A percentile compares a stretch with the other conserved stretches of the same genome.
phyloP scores from a whole-genome alignment of 2,113 vertebrate species.

The Alligator sinensis region DNA sequence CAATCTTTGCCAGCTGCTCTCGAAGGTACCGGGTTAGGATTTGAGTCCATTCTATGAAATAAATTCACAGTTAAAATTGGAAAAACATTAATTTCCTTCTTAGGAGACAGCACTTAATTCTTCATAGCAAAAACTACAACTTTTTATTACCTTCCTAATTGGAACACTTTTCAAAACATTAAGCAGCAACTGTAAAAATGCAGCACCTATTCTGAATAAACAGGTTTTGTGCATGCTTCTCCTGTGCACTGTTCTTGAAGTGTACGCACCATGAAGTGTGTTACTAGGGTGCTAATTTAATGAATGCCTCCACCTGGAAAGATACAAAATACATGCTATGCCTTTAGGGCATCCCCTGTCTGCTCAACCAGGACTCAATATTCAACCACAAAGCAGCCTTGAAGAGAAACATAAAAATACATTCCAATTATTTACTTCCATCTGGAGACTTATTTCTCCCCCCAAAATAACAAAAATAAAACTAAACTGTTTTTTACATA shows the following conservation, averaged over 20 bases:
- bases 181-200: background rate
- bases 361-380: background rate
- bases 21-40: constrained; percentile 82
- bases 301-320: background rate
- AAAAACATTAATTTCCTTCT: background rate
- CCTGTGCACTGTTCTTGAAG: background rate
- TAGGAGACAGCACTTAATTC: background rate
- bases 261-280: background rate
- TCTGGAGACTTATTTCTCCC: background rate
- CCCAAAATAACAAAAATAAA: background rate
- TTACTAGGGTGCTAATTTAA: background rate
- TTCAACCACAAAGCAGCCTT: background rate
- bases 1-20: constrained; percentile 82
- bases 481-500: background rate
- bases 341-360: background rate
- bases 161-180: background rate
- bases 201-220: background rate
- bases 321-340: too few species aligned
- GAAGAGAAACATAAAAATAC: background rate
- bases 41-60: constrained; percentile 81
- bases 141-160: background rate
- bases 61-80: background rate
- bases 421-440: background rate
- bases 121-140: background rate
- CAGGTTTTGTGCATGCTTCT: accelerated